These are phyloP conservation scores for Triplophysa dalaica DNA, from an alignment of 2,113 vertebrate genomes.

Conservation along the genomic window DNA sequence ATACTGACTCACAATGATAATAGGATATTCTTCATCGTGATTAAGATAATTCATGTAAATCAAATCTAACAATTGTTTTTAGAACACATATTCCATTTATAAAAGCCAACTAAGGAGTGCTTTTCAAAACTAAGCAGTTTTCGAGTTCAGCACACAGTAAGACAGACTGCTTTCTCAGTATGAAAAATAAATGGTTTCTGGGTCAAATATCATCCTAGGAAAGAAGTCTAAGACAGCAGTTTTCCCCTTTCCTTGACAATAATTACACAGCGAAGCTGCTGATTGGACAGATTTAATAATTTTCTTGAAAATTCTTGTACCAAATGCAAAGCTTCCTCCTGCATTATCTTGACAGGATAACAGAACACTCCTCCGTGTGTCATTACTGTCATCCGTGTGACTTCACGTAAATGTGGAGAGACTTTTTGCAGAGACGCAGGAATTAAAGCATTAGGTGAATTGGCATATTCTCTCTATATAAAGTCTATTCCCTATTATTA, in stretches of 20 bases:
- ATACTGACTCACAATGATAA: no score
- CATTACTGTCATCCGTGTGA: conserved; percentile 10
- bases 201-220: conserved; percentile 5
- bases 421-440: neutral
- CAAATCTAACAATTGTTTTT: neutral
- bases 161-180: neutral
- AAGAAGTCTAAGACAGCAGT: neutral
- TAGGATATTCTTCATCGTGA: no score
- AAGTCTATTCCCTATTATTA: no score
- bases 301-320: neutral
- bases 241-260: neutral
- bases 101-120: neutral
- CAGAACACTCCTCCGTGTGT: neutral
- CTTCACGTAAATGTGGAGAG: neutral
- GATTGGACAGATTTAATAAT: neutral
- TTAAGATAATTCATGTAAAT: neutral
- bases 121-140: neutral
- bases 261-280: neutral
- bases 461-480: no score
- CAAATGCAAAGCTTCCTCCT: neutral
- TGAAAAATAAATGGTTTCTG: neutral
- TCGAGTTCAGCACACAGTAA: neutral
- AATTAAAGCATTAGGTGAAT: no score
- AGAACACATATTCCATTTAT: neutral
- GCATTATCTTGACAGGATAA: neutral